Percentiles rank a stretch among this genome's conserved stretches.
These are phyloP conservation scores for Lophius piscatorius DNA, from an alignment of 2,113 vertebrate genomes.

Conservation along the genomic window DNA sequence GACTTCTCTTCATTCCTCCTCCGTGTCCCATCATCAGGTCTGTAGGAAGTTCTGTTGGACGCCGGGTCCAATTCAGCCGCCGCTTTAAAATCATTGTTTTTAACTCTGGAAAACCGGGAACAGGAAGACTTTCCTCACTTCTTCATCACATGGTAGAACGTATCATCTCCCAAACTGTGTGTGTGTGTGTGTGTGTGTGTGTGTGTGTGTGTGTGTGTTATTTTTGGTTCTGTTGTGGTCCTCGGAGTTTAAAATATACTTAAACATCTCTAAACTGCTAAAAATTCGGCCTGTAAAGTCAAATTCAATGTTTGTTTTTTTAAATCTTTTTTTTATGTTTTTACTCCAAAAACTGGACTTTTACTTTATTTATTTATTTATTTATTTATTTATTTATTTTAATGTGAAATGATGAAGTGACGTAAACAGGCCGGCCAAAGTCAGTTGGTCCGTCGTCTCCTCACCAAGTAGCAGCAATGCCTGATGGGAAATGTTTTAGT, in stretches of 20 bases:
- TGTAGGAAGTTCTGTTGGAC: constrained; percentile 11
- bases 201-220: constrained; percentile 22
- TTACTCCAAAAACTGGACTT: too few relatives aligned
- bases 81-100: constrained; percentile 1
- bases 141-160: constrained; percentile 48
- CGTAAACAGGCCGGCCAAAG: too few relatives aligned
- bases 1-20: neutral
- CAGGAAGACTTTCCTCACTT: constrained; percentile 18
- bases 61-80: constrained; percentile 35
- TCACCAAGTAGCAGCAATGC: too few relatives aligned
- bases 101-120: constrained; percentile 28
- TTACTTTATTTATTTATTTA: neutral
- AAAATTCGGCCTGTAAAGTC: constrained; percentile 1
- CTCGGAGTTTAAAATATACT: too few relatives aligned
- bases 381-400: neutral
- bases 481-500: too few relatives aligned
- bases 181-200: constrained; percentile 37
- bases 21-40: constrained; percentile 8
- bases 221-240: too few relatives aligned
- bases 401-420: too few relatives aligned
- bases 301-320: neutral
- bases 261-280: neutral
- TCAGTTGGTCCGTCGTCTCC: too few relatives aligned
- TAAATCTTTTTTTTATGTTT: neutral
- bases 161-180: constrained; percentile 37